Conservation (phyloP, 2,113 vertebrate genomes). For the Greenwoodochromis staneri region DNA sequence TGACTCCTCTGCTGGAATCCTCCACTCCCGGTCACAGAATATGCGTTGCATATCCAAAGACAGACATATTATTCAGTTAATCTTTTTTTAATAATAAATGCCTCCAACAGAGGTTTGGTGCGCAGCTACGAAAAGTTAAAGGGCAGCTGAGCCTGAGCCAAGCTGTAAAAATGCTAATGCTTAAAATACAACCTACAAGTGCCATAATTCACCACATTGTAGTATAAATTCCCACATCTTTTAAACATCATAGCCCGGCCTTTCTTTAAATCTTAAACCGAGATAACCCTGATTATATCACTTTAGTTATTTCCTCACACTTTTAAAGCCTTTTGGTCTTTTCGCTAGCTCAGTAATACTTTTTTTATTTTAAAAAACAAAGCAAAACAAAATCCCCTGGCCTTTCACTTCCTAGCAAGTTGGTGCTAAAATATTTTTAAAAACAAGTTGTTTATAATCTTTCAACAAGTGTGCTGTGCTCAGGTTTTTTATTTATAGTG, state of each 20-base stretch:
- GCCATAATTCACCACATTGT: background rate
- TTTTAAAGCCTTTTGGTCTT: background rate
- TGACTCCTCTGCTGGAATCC: background rate
- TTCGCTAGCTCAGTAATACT: background rate
- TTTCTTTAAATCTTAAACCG: background rate
- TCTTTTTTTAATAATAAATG: background rate
- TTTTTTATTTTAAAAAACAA: background rate
- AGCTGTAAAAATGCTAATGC: background rate
- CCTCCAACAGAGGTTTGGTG: background rate
- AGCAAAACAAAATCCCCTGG: background rate
- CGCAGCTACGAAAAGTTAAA: background rate
- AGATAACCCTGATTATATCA: background rate
- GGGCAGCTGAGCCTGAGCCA: background rate
- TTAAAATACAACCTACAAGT: background rate
- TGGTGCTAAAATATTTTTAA: background rate
- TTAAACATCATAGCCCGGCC: background rate
- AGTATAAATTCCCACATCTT: background rate
- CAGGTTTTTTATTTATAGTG: conserved; percentile 48
- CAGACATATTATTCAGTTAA: background rate
- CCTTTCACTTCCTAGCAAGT: background rate
- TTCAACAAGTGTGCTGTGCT: background rate
- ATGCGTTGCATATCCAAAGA: background rate
- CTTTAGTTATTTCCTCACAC: background rate
- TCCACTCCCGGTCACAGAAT: background rate
- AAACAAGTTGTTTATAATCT: background rate